A percentile compares a stretch with the other conserved stretches of the same genome.
phyloP scores from a whole-genome alignment of 2,888 invertebrate species.

The Chaetoderma sp. region DNA sequence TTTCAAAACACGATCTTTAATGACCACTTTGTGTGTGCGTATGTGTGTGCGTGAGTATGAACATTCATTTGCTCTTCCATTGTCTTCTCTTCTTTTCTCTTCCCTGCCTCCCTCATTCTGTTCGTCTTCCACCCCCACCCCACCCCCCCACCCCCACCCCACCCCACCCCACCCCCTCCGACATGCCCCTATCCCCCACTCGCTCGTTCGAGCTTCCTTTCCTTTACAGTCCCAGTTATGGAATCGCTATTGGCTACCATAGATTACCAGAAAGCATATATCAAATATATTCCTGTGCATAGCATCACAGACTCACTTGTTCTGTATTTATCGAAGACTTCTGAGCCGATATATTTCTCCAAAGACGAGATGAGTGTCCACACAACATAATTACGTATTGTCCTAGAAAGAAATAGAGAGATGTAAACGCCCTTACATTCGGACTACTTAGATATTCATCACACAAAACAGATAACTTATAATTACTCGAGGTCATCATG shows the following conservation, averaged over 20 bases:
- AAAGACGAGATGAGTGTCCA: conserved; percentile 47
- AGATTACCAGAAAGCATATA: too few species aligned
- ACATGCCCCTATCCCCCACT: conserved; percentile 68
- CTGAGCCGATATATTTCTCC: conserved; percentile 6
- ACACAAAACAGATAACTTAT: too few species aligned
- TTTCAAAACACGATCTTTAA: too few species aligned
- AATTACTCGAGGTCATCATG: too few species aligned
- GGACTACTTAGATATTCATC: too few species aligned
- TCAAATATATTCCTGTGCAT: too few species aligned
- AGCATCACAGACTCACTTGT: not conserved
- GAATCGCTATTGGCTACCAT: not conserved
- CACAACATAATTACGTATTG: conserved; percentile 48
- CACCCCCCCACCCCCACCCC: conserved; percentile 61
- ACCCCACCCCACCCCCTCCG: conserved; percentile 71
- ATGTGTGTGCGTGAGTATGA: not conserved
- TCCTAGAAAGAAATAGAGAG: conserved; percentile 39
- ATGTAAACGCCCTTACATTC: too few species aligned
- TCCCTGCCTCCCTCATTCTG: too few species aligned
- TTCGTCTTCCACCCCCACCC: not conserved
- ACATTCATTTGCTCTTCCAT: conserved; percentile 72
- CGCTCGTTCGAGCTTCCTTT: not conserved
- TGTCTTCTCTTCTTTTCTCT: too few species aligned
- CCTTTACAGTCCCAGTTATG: not conserved
- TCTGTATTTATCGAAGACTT: not conserved
- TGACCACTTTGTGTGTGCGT: conserved; percentile 8